Evolutionary conservation across 2,797 vertebrate genomes (phyloP), one percentile per base, ranked within the genome.

Genomic region (Poeciliopsis gracilis): DNA sequence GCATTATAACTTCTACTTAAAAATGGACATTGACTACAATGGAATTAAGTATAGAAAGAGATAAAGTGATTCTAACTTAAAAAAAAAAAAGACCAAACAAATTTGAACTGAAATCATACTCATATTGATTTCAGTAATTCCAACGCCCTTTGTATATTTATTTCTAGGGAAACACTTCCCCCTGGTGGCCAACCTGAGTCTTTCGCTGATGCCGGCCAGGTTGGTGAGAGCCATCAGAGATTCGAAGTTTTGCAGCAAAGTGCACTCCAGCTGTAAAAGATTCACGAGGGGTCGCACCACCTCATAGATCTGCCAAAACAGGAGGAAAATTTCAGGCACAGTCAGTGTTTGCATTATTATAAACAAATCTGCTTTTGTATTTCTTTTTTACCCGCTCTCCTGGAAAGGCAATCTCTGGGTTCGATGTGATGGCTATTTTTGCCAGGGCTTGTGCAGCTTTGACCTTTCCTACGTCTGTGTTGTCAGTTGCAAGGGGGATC

Each of bases 181-280:
- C 76, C 91, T 90, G 83, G 90, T 89, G 88, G 90, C 96, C 90
- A 88, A 99, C 98, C 98, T 96, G 87, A 99, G 97, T 91, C 96
- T 94, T 78, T 99, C 98, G 0, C 95, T 98, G 92, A 98, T 97
- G 82, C 98, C 97, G 0, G 97, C 97, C 93, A 99, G 93, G 90
- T 99, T 99, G 59, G 98, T 99, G 15, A 99, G 93, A 0, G 97
- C 98, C 98, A 99, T 99, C 77, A 99, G 95, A 0, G 98, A 96
- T 89, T 99, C 98, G 0, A 99, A 99, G 93, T 99, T 99, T 95
- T 99, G 97, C 86, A 99, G 95, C 76, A 96, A 95, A 0, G 96
- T 96, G 90, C 97, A 96, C 77, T 96, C 96, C 71, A 99, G 95
- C 75, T 96, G 95, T 85, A 99, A 89, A 41, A 99, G 95, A 86